Base-by-base conservation (phyloP, 92 coral and sea anemone species). In the Porites cylindrica region DNA sequence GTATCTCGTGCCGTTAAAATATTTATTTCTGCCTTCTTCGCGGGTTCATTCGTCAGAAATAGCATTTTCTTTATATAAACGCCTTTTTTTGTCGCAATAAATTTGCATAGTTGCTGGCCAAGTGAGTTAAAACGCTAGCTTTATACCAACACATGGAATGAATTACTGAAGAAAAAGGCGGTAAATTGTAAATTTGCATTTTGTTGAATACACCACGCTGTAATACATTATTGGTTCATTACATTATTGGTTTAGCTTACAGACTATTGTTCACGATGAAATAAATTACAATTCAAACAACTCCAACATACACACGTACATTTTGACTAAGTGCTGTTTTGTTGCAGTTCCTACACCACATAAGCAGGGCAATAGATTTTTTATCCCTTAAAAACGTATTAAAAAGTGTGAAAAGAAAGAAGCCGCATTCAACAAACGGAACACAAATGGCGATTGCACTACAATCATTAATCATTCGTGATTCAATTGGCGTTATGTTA, bases 361-460 rank as follows among this genome's bases (percentile, higher is more conserved):
- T 14, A 50, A 10, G 38, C 16, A 14, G 9, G n/a, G 32, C 24
- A 51, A 24, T 75, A 23, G 13, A 79, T 29, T 79, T 53, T 32
- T 78, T 66, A 38, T 38, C 47, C 47, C 47, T 38, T 38, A 38
- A 38, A 38, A 38, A 38, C 68, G n/a, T 12, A 6, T 11, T 7
- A 54, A 18, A 17, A 58, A 20, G 86, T 20, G 86, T 70, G 78
- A 82, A 77, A 17, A 71, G 23, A 58, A 72, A 69, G 19, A 21
- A 17, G 66, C 53, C 19, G 58, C 77, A 58, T 32, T 32, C 14
- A 58, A 72, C 13, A 79, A 54, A 29, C 32, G 32, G 23, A 2
- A 1, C 23, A 21, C 29, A 26, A 26, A 75, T 75, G 66, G 51
- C 52, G 11, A 77, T 26, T n/a, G 47, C 8, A 16, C 52, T 29